Evolutionary conservation across 2,113 vertebrate species (phyloP), one percentile per base, ranked within the genome.

Genomic region (Boleophthalmus pectinirostris): DNA sequence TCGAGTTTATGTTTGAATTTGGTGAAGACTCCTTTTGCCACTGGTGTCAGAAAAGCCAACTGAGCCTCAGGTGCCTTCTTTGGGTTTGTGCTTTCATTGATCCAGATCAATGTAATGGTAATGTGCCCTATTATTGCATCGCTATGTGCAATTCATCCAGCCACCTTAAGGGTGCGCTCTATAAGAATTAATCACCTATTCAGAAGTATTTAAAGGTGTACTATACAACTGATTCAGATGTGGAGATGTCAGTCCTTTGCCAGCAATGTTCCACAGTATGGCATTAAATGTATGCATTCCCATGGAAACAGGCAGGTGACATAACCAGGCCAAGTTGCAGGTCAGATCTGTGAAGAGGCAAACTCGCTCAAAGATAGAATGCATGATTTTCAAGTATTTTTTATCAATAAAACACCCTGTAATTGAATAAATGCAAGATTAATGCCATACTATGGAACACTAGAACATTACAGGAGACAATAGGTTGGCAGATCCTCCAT

Each of bases 41-140:
- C 61, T 57, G 71, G 54, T 76, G 70, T 73, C 63, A 47, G 74
- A 61, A 58, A 75, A 78, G 81, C 74, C 69, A 70, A 72, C 74
- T 51, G 70, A 78, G 81, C 78, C 84, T 70, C 57, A 79, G 89
- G 79, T 82, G 88, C 91, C 87, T 87, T 91, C 88, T 92, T 92
- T 91, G 89, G 91, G 90, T 88, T 92, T 91, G 91, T 92, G 91
- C 91, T 92, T 92, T 91, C 80, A 45, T 38, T 77, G 84, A 85
- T 83, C 79, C 75, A 75, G 73, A 35, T 77, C 77, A 69, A 10
- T 67, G 80, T 64, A 77, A 67, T 67, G 78, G 79, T 74, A 70
- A 85, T 82, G 85, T 86, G 83, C 78, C 85, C 73, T 29, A 81
- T 56, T 78, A 80, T 76, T 66, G 70, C 79, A 70, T 78, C 81